phyloP scores from a whole-genome alignment of 2,113 vertebrate species.

The Heterochromis multidens region DNA sequence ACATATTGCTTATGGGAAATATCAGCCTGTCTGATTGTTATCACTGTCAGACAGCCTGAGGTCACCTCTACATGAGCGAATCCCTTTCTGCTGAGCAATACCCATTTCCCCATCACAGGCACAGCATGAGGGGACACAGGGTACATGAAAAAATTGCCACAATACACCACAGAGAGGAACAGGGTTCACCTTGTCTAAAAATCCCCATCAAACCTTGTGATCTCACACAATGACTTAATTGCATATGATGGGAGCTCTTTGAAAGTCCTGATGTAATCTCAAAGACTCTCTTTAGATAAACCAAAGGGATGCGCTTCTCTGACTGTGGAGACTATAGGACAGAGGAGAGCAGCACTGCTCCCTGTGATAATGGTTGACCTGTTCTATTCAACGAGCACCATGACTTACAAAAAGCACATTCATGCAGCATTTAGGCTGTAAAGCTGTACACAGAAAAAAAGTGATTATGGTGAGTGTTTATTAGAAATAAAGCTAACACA shows the following conservation, averaged over 20 bases:
- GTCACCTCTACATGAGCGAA: conserved; percentile 30
- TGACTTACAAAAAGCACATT: background rate
- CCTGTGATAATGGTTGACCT: background rate
- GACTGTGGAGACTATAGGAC: background rate
- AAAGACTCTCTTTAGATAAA: conserved; percentile 31
- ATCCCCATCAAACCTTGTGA: background rate
- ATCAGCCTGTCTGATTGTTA: background rate
- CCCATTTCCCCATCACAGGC: background rate
- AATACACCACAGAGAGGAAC: background rate
- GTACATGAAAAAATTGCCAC: background rate
- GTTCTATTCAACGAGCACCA: background rate
- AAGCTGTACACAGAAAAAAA: background rate
- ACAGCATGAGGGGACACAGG: conserved; percentile 8
- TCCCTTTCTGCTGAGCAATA: conserved; percentile 30
- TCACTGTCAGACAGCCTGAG: conserved; percentile 16
- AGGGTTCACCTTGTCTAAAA: conserved; percentile 48
- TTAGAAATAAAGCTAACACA: background rate
- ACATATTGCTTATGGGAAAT: background rate
- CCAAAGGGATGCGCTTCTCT: background rate
- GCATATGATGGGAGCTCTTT: conserved; percentile 32
- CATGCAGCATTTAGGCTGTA: background rate
- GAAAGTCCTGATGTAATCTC: conserved; percentile 54
- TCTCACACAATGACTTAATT: conserved; percentile 35
- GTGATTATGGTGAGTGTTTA: background rate
- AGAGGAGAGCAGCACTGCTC: background rate